phyloP scores from a whole-genome alignment of 2,797 vertebrate species.

The Phrynocephalus guinanensis region DNA sequence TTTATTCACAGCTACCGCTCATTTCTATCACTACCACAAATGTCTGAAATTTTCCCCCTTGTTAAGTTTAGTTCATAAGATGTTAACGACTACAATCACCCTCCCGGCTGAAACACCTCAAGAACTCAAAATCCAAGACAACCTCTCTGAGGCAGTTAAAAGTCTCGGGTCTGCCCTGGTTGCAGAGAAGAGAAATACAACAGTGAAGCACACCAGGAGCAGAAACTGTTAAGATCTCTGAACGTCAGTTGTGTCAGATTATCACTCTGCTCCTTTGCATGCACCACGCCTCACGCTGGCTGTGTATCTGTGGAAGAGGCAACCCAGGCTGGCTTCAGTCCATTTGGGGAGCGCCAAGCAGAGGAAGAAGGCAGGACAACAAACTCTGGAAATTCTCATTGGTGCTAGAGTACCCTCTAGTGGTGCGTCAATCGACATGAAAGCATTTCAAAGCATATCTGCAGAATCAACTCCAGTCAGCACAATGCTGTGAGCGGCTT shows the following conservation, averaged over 20 bases:
- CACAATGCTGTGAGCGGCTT: neutral
- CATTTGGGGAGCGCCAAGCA: too few relatives aligned
- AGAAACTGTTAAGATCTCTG: neutral
- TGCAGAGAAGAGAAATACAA: neutral
- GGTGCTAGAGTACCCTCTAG: constrained; percentile 4
- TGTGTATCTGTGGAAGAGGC: too few relatives aligned
- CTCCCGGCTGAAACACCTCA: neutral
- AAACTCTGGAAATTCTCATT: neutral
- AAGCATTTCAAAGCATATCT: neutral
- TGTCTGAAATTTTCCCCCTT: neutral
- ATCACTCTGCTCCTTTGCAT: too few relatives aligned
- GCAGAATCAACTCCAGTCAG: too few relatives aligned
- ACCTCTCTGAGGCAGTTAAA: neutral
- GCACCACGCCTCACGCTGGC: too few relatives aligned
- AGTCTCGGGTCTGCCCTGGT: neutral
- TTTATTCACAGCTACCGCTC: too few relatives aligned
- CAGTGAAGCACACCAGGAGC: neutral
- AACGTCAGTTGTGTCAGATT: too few relatives aligned
- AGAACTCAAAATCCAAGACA: neutral
- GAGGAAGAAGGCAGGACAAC: neutral
- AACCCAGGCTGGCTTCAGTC: too few relatives aligned
- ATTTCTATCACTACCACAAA: too few relatives aligned
- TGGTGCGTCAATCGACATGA: neutral
- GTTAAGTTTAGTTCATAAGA: neutral
- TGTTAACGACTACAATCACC: neutral